Evolutionary conservation across 1,140 invertebrate genomes (phyloP), one percentile per base, ranked within the genome.

Genomic region (Halyomorpha halys): DNA sequence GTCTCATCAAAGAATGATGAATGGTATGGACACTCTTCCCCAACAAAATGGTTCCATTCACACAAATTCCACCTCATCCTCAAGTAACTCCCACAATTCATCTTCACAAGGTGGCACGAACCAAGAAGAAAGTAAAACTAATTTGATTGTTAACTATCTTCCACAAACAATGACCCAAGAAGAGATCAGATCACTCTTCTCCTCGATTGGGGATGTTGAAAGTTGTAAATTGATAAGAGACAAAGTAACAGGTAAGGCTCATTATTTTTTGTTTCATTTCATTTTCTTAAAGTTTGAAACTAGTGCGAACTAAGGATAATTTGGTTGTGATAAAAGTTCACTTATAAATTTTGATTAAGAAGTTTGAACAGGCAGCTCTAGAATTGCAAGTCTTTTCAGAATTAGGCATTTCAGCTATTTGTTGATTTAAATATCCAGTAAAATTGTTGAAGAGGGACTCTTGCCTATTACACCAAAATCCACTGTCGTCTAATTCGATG

Each of bases 121-220:
- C 70, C 82, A 86, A 70, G 91, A 94, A 78, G 92, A 95, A 76
- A 91, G 89, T 67, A 97, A 97, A 80, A 96, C 92, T 59, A 99
- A 99, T 80, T 83, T 99, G 68, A 99, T 99, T 75, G 96, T 99
- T 69, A 99, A 99, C 78, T 99, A 99, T 78, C 81, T 99, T 73
- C 97, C 97, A 56, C 97, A 99, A 79, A 97, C 91, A 63, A 99
- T 99, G 97, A 97, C 94, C 27, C 97, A 99, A 78, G 97, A 99
- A 76, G 96, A 99, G 76, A 97, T 98, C 66, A 82, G 94, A 65
- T 94, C 92, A 54, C 81, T 99, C 54, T 99, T 99, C 78, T 91
- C 92, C 18, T 95, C 91, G 72, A 97, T 98, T 74, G 97, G 97
- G 51, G 95, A 98, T 76, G 93, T 99, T 60, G 97, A 99, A 76